phyloP scores from a whole-genome alignment of 1,140 invertebrate genomes.

The Cotesia vestalis region DNA sequence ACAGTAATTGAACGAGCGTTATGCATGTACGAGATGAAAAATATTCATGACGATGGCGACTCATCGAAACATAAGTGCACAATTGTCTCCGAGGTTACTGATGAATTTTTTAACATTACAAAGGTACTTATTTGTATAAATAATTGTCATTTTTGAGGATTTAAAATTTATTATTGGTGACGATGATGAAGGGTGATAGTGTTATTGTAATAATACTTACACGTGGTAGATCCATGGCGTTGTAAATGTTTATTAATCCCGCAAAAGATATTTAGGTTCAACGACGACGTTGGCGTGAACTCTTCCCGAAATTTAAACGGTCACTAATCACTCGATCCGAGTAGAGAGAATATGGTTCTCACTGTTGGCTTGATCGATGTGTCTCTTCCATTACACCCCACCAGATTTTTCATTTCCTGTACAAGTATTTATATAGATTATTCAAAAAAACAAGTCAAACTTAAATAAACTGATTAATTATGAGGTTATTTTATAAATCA shows the following conservation, averaged over 20 bases:
- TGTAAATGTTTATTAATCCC: not conserved
- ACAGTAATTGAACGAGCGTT: conserved; percentile 63
- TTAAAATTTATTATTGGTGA: conserved; percentile 11
- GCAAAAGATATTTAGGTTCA: conserved; percentile 33
- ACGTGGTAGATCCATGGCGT: conserved; percentile 24
- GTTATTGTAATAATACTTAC: conserved; percentile 33
- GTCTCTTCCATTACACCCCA: conserved; percentile 44
- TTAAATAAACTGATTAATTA: too few relatives aligned
- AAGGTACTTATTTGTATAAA: conserved; percentile 69
- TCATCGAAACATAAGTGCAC: conserved; percentile 59
- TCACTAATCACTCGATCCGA: conserved; percentile 60
- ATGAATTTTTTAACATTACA: conserved; percentile 77
- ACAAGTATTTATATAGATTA: conserved; percentile 19
- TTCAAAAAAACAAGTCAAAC: not conserved
- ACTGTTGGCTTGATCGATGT: conserved; percentile 58
- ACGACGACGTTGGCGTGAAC: conserved; percentile 47
- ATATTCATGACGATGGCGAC: conserved; percentile 65
- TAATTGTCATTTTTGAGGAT: conserved; percentile 47
- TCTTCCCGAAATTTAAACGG: conserved; percentile 59
- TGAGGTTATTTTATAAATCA: too few relatives aligned
- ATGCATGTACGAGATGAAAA: conserved; percentile 74
- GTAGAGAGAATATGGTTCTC: conserved; percentile 52
- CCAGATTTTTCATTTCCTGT: conserved; percentile 39
- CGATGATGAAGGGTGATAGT: not conserved
- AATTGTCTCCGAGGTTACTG: conserved; percentile 67